A percentile compares a stretch with the other conserved stretches of the same genome.
Conservation (phyloP, 2,888 invertebrate species). For the Craniophora ligustri region DNA sequence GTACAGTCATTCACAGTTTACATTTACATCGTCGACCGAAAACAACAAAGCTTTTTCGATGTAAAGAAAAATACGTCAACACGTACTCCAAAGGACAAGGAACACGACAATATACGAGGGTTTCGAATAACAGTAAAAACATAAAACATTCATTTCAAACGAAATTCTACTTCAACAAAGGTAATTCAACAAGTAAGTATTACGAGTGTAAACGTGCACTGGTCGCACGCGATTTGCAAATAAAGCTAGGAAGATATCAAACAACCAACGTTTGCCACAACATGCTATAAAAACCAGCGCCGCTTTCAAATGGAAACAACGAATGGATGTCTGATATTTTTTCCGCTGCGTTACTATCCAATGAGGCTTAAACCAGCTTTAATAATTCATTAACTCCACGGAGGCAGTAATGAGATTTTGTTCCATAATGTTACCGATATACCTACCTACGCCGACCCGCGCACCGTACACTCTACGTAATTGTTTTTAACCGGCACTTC, state of each 20-base stretch:
- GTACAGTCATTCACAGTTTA: too few species aligned
- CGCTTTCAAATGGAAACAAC: constrained; percentile 79
- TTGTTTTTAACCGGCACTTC: constrained; percentile 38
- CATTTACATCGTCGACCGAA: constrained; percentile 32
- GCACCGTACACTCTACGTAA: constrained; percentile 34
- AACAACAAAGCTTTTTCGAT: constrained; percentile 37
- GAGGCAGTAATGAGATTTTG: constrained; percentile 42
- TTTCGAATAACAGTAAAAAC: constrained; percentile 51
- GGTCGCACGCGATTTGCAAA: constrained; percentile 84
- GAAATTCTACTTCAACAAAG: constrained; percentile 66
- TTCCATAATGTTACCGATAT: constrained; percentile 41
- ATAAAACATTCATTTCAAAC: constrained; percentile 57
- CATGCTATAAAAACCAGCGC: constrained; percentile 81
- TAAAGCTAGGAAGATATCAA: constrained; percentile 85
- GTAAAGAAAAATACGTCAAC: constrained; percentile 37
- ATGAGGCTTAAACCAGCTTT: constrained; percentile 63
- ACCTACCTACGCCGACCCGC: constrained; percentile 21
- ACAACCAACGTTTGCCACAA: constrained; percentile 70
- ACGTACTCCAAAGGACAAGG: constrained; percentile 43
- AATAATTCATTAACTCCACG: constrained; percentile 55
- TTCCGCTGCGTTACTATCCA: constrained; percentile 58
- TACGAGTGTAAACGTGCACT: constrained; percentile 69
- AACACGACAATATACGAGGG: constrained; percentile 48
- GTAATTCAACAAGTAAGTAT: constrained; percentile 82
- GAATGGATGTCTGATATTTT: constrained; percentile 72